These are phyloP conservation scores for Parus major DNA, from an alignment of 2,113 vertebrate genomes.

Conservation along the genomic window DNA sequence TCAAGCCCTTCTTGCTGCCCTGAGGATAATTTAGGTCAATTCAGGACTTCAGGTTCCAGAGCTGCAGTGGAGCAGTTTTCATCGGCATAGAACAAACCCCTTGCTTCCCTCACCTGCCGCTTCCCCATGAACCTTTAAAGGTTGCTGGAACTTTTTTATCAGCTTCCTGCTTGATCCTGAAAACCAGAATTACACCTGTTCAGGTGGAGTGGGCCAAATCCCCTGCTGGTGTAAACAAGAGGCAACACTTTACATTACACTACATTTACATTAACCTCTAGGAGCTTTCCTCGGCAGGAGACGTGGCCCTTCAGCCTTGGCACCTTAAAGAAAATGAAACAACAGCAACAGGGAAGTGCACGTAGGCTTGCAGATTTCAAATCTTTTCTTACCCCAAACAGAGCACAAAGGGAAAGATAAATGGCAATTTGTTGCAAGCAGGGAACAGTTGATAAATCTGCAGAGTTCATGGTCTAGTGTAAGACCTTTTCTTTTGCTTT, in stretches of 20 bases:
- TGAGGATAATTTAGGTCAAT: not conserved
- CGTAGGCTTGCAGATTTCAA: not conserved
- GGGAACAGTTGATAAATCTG: not conserved
- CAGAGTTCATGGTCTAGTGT: not conserved
- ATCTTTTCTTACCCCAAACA: not conserved
- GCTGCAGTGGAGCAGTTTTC: not conserved
- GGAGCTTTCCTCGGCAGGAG: not conserved
- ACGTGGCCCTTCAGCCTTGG: not conserved
- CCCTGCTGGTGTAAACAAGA: not conserved
- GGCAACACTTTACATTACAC: not conserved
- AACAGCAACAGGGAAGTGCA: not conserved
- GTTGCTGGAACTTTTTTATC: not conserved
- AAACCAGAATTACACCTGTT: not conserved
- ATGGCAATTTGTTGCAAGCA: not conserved
- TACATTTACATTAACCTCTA: not conserved
- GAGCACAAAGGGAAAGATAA: not conserved
- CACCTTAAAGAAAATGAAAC: conserved; percentile 2
- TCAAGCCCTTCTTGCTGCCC: not conserved
- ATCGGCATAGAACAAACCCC: not conserved
- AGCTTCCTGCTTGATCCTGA: not conserved
- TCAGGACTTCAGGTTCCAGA: not conserved
- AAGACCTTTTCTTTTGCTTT: conserved; percentile 20
- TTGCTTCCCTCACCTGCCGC: not conserved
- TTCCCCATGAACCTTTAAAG: not conserved
- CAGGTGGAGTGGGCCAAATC: not conserved